Evolutionary conservation across 2,113 vertebrate species (phyloP), one percentile per base, ranked within the genome.

Genomic region (Strix aluco): DNA sequence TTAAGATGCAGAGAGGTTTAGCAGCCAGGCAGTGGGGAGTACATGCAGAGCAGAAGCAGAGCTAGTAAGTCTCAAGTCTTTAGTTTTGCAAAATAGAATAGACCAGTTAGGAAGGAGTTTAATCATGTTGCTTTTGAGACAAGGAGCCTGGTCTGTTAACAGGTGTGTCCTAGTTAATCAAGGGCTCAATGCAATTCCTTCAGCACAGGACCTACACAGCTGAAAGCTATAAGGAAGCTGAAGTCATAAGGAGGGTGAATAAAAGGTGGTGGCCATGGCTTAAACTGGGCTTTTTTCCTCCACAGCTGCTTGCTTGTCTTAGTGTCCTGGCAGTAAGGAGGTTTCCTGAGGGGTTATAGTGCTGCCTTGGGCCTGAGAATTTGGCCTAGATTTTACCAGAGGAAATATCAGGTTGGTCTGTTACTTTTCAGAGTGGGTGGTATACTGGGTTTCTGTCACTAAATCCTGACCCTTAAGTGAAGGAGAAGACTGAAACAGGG

Each of bases 231-330:
- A 5, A 23, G 2, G 3, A 20, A 54, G 15, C 34, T 21, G 4
- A 71, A 38, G 30, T 42, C 11, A 2, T 26, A 6, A 54, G 8
- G 32, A 23, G 4, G 5, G 5, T 16, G 34, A 58, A 22, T 42
- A 59, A 63, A 88, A 82, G 47, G 32, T 32, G 10, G 22, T 26
- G 47, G 7, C 4, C 11, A 38, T n/a, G 6, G 0, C 0, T 0
- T 0, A 0, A 4, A 1, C 0, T 4, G 2, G 0, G 1, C 1
- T 38, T 7, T 6, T 23, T 81, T 22, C 1, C 2, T 11, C 1
- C 0, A 1, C 0, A 13, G 0, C 0, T 10, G 44, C 44, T 46
- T 46, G 16, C 5, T 25, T 47, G 9, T 0, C 1, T 9, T 5
- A 32, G 5, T 11, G 1, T 0, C 0, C 6, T 16, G 4, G 3